A percentile compares a stretch with the other conserved stretches of the same genome.
Conservation (phyloP, 2,113 vertebrate species). For the Solenodon paradoxus region DNA sequence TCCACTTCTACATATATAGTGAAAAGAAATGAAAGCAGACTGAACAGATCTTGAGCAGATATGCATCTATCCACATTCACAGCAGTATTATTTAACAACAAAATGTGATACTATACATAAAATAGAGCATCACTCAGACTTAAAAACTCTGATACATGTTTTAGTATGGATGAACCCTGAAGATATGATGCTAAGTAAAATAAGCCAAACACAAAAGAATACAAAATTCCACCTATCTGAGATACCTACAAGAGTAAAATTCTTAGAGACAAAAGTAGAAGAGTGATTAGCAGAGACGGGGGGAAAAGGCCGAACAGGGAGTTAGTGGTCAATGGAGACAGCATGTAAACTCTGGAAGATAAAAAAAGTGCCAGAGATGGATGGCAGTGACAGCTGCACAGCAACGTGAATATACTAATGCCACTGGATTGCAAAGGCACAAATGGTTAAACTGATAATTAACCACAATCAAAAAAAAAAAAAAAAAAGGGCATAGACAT, state of each 20-base stretch:
- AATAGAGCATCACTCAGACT: not conserved
- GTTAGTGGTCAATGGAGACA: not conserved
- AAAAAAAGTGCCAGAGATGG: not conserved
- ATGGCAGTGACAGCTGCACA: not conserved
- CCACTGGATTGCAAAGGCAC: not conserved
- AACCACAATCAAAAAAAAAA: not conserved
- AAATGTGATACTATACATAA: not conserved
- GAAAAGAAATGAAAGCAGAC: slow-evolving; percentile 22
- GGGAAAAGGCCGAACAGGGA: not conserved
- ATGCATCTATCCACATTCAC: not conserved
- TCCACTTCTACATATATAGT: not conserved
- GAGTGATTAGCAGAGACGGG: not conserved
- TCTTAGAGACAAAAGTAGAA: not conserved
- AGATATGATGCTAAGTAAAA: not conserved
- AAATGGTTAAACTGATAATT: not conserved
- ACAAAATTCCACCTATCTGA: not conserved
- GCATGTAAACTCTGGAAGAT: not conserved
- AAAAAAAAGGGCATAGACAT: no score
- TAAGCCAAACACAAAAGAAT: not conserved
- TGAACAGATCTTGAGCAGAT: not conserved
- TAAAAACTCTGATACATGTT: not conserved
- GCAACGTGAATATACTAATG: not conserved
- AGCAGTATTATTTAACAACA: not conserved
- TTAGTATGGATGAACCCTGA: not conserved
- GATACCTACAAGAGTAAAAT: not conserved